A percentile compares a stretch with the other conserved stretches of the same genome.
Conservation (phyloP, 2,888 invertebrate genomes). For the Calephelis perditalis region DNA sequence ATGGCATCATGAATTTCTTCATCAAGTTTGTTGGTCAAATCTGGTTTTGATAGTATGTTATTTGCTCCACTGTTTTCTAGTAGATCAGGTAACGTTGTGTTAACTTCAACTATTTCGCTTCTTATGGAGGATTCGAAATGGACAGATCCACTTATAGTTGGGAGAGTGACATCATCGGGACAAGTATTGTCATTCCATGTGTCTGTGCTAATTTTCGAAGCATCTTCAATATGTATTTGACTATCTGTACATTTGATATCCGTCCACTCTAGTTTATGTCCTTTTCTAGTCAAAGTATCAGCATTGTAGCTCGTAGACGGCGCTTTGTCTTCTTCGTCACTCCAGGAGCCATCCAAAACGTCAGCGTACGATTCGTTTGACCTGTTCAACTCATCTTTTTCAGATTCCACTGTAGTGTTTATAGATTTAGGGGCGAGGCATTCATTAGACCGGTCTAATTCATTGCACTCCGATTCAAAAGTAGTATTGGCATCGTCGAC, state of each 20-base stretch:
- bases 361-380: conserved; percentile 73
- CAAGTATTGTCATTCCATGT: conserved; percentile 91
- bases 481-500: conserved; percentile 38
- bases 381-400: conserved; percentile 56
- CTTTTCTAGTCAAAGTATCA: conserved; percentile 40
- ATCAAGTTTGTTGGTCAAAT: conserved; percentile 57
- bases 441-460: conserved; percentile 61
- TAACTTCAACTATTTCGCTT: conserved; percentile 73
- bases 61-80: conserved; percentile 56
- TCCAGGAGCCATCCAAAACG: conserved; percentile 61
- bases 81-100: conserved; percentile 55
- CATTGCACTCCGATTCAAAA: conserved; percentile 38
- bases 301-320: conserved; percentile 29
- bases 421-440: conserved; percentile 57
- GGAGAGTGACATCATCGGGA: conserved; percentile 88
- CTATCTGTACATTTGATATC: conserved; percentile 43
- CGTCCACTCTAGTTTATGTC: conserved; percentile 49
- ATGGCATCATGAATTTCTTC: conserved; percentile 35
- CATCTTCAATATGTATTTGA: conserved; percentile 34
- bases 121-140: conserved; percentile 84
- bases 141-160: conserved; percentile 87
- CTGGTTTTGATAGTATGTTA: conserved; percentile 50
- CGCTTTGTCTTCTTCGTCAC: conserved; percentile 36
- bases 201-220: conserved; percentile 62
- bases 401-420: conserved; percentile 56